Base-by-base conservation (phyloP, 2,113 vertebrate species). In the Otocyon megalotis region DNA sequence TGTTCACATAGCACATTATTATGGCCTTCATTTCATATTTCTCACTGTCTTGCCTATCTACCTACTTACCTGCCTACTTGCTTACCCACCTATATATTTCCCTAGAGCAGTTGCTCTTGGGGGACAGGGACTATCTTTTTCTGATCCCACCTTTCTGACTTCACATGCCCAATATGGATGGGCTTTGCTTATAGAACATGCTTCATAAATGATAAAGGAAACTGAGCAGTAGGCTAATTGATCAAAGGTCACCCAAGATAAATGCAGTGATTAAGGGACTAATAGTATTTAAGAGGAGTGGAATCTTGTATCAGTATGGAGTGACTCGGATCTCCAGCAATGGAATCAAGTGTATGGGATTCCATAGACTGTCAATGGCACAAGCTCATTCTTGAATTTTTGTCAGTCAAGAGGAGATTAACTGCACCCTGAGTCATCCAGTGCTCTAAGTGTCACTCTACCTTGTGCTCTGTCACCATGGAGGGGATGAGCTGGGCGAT, bases 381-480 rank as follows among this genome's bases (percentile, higher is more conserved):
- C 56, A 96, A 86, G 17, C 56, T 80, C 72, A 74, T 91, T 96
- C 60, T 94, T 94, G 62, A 90, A 32, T 76, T 83, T 81, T 94
- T 97, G 67, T 48, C 85, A 93, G 26, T 93, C 48, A 71, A 77
- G 80, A 90, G n/a, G 65, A 94, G 20, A 81, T 65, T 94, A 72
- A 79, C 7, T 88, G 48, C 48, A 90, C 20, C 12, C n/a, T 81
- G 69, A 97, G 65, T 83, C 71, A 87, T 10, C 32, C 13, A 63
- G 37, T 1, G 14, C 62, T 93, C 37, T 90, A 69, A 82, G 60
- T 53, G 56, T 37, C 37, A 79, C 5, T 86, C 67, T 16, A 35
- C 71, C 77, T 94, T 14, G 1, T 82, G 8, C 22, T 88, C 32
- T 94, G 37, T 93, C 85, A 91, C 53, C 15, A 83, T 1, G 37